Evolutionary conservation across 2,888 invertebrate genomes (phyloP).

Genomic region (Beris chalybata): DNA sequence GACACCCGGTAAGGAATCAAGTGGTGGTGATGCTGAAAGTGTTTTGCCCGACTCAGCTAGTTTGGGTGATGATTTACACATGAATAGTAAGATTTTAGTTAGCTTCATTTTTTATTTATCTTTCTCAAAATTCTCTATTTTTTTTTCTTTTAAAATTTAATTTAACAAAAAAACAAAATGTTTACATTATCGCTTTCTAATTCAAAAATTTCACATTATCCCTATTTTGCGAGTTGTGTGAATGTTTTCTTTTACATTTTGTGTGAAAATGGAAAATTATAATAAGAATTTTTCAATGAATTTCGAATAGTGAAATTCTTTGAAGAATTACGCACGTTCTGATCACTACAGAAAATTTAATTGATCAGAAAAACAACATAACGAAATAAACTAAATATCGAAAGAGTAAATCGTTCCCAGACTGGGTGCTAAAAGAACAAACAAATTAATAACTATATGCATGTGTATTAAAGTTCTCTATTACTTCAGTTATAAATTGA

Average conservation of each 20-base stretch:
- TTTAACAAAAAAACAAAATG: neutral
- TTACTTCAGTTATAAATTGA: too few species aligned
- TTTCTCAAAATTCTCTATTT: constrained; percentile 15
- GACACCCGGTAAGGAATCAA: constrained; percentile 83
- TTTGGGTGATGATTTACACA: constrained; percentile 72
- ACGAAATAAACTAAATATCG: too few species aligned
- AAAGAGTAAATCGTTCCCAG: too few species aligned
- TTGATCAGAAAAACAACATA: too few species aligned
- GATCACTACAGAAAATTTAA: too few species aligned
- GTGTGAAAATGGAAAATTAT: neutral
- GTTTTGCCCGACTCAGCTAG: constrained; percentile 84
- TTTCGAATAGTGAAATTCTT: too few species aligned
- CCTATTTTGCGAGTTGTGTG: constrained; percentile 20
- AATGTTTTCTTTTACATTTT: constrained; percentile 2
- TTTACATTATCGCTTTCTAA: neutral
- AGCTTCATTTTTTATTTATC: constrained; percentile 32
- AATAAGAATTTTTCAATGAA: too few species aligned
- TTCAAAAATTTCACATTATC: constrained; percentile 5
- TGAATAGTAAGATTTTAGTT: constrained; percentile 60
- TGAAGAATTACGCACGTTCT: too few species aligned
- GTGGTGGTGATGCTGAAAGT: constrained; percentile 80
- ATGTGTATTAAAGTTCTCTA: too few species aligned
- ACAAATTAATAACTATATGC: too few species aligned
- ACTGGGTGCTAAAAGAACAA: too few species aligned
- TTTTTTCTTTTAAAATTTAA: constrained; percentile 16